A percentile compares a stretch with the other conserved stretches of the same genome.
Conservation (phyloP, 2,888 invertebrate genomes). For the Dioctria rufipes region DNA sequence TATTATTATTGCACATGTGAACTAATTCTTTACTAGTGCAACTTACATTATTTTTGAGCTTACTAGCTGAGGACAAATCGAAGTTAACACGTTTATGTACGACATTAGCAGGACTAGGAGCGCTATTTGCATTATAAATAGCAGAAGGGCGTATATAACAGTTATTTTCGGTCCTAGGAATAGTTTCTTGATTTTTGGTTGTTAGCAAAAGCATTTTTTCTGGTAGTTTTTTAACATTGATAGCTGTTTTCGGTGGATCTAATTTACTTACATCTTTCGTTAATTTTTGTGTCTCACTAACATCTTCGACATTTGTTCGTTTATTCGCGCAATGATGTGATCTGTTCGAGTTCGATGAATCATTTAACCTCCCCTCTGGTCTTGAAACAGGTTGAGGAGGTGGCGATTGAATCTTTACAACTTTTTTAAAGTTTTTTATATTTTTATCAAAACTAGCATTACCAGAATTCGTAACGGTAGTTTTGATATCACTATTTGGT, state of each 20-base stretch:
- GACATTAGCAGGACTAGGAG: background rate
- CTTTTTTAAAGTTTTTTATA: conserved; percentile 17
- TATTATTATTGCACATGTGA: background rate
- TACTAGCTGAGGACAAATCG: conserved; percentile 46
- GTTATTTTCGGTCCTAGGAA: background rate
- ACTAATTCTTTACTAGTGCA: conserved; percentile 20
- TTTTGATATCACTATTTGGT: conserved; percentile 28
- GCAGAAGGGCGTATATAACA: background rate
- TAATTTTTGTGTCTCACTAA: background rate
- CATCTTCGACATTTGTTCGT: conserved; percentile 6
- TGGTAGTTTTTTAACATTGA: conserved; percentile 9
- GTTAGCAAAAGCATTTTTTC: conserved; percentile 20
- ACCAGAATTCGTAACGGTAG: conserved; percentile 8
- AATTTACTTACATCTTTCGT: conserved; percentile 56
- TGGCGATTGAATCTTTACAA: background rate
- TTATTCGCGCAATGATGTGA: conserved; percentile 5
- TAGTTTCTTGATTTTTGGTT: conserved; percentile 7
- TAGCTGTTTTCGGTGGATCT: conserved; percentile 10
- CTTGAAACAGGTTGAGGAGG: background rate
- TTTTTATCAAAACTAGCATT: conserved; percentile 36
- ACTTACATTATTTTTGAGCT: conserved; percentile 1
- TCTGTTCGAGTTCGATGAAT: conserved; percentile 10
- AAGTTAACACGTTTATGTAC: conserved; percentile 56
- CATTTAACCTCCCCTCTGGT: conserved; percentile 8
- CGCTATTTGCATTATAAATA: conserved; percentile 7